These are phyloP conservation scores for Oreotragus oreotragus DNA, from an alignment of 2,113 vertebrate genomes.

Conservation along the genomic window DNA sequence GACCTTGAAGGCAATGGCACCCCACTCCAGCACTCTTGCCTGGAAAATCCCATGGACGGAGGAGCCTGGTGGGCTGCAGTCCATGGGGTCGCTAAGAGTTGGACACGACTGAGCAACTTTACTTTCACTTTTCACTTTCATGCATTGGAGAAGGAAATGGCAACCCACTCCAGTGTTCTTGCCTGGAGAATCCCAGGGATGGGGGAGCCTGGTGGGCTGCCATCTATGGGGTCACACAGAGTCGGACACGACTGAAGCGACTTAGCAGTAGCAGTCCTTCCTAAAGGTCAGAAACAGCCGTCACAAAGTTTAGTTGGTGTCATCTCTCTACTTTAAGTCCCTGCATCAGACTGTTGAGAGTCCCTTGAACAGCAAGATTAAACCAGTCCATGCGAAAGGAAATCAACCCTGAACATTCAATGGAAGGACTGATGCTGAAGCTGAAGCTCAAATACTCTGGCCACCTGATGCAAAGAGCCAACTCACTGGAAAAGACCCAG, in stretches of 20 bases:
- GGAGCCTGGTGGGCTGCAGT: too few species aligned
- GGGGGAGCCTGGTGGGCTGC: too few species aligned
- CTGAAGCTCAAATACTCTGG: not conserved
- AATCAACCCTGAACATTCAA: not conserved
- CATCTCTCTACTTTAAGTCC: not conserved
- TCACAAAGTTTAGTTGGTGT: not conserved
- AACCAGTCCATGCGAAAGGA: not conserved
- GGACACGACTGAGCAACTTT: too few species aligned
- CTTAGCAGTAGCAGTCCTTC: not conserved
- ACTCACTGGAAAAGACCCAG: not conserved
- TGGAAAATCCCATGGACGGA: too few species aligned
- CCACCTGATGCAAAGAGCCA: not conserved
- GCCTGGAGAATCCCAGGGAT: too few species aligned
- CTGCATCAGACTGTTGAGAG: not conserved
- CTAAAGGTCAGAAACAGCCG: not conserved
- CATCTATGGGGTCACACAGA: too few species aligned
- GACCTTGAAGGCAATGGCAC: not conserved
- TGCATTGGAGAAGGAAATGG: too few species aligned
- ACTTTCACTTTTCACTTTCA: too few species aligned
- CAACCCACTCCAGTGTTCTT: too few species aligned
- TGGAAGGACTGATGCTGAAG: not conserved
- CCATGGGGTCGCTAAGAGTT: too few species aligned
- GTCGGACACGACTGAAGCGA: too few species aligned
- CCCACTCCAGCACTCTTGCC: too few species aligned
- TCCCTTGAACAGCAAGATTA: not conserved